Percentiles rank a stretch among this genome's conserved stretches.
These are phyloP conservation scores for Dendroctonus valens DNA, from an alignment of 1,140 invertebrate species.

Conservation along the genomic window DNA sequence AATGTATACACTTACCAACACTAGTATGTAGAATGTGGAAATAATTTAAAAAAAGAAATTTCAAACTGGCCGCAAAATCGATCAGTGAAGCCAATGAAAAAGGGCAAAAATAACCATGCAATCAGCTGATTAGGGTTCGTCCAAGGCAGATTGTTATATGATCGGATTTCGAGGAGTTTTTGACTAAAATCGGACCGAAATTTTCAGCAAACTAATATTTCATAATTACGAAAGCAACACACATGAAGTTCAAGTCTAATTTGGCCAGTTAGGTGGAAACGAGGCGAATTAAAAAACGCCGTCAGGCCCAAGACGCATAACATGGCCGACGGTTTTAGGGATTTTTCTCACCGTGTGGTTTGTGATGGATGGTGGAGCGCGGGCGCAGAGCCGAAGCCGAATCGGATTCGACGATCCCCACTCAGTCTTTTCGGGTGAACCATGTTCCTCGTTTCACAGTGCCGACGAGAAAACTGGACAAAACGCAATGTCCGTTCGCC, in stretches of 20 bases:
- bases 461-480: constrained; percentile 49
- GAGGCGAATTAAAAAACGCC: not conserved
- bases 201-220: constrained; percentile 8
- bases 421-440: constrained; percentile 51
- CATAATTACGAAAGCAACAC: not conserved
- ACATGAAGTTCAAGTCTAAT: not conserved
- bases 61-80: constrained; percentile 14
- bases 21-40: not conserved
- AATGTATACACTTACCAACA: no score
- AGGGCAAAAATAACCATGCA: constrained; percentile 6
- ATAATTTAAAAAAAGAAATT: constrained; percentile 4
- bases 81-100: constrained; percentile 8
- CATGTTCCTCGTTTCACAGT: constrained; percentile 52
- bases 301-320: not conserved
- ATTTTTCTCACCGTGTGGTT: constrained; percentile 34
- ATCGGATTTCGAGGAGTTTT: not conserved
- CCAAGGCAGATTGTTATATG: not conserved
- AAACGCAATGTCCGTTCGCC: constrained; percentile 53
- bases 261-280: not conserved
- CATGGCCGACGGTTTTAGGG: constrained; percentile 31
- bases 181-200: constrained; percentile 8
- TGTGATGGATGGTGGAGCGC: constrained; percentile 19
- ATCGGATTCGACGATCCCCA: constrained; percentile 47
- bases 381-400: constrained; percentile 42
- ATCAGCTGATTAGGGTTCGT: constrained; percentile 13